Conservation (phyloP, 2,888 invertebrate genomes). For the Andrena praecox region DNA sequence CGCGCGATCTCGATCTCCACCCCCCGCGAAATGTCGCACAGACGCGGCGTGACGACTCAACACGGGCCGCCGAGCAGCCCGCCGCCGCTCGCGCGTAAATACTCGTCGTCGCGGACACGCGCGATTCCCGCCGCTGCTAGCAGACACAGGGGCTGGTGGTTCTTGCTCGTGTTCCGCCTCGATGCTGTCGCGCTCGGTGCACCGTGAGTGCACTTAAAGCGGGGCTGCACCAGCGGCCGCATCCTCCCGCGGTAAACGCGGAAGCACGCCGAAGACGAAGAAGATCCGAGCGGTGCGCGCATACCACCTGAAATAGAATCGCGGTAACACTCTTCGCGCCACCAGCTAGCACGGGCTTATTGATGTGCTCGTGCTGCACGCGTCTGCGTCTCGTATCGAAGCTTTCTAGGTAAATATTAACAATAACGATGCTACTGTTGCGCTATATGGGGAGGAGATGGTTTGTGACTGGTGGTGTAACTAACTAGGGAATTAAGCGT, state of each 20-base stretch:
- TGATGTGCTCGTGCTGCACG: neutral
- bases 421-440: too few relatives aligned
- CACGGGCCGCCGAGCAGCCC: neutral
- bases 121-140: neutral
- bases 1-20: neutral
- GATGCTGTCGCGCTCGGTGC: constrained; percentile 25
- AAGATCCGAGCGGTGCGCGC: constrained; percentile 43
- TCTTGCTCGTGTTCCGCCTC: constrained; percentile 14
- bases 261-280: constrained; percentile 36
- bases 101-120: neutral
- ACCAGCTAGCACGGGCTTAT: constrained; percentile 1
- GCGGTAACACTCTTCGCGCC: constrained; percentile 16
- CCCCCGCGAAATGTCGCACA: neutral
- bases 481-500: too few relatives aligned
- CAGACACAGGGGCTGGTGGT: constrained; percentile 4
- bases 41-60: neutral
- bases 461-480: too few relatives aligned
- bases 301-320: constrained; percentile 49
- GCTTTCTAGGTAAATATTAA: neutral
- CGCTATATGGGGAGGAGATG: too few relatives aligned
- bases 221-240: constrained; percentile 19
- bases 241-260: constrained; percentile 43
- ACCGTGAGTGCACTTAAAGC: constrained; percentile 23
- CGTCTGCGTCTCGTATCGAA: neutral
- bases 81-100: neutral